These are phyloP conservation scores for Oedothorax gibbosus DNA, from an alignment of 1,140 invertebrate species.

Conservation along the genomic window DNA sequence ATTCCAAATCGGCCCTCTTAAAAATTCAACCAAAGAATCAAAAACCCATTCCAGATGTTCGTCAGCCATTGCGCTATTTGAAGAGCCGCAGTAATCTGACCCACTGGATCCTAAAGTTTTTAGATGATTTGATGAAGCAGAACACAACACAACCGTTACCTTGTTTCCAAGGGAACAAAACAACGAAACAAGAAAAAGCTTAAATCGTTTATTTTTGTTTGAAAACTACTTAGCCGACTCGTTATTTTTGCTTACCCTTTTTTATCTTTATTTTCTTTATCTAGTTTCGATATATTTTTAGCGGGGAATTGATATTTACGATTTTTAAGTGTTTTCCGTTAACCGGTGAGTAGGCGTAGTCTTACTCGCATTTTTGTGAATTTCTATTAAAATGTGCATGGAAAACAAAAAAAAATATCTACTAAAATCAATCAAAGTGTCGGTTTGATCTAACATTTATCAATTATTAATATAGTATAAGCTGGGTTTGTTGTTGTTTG, in stretches of 20 bases:
- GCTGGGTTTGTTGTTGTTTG: too few species aligned
- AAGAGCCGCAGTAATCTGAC: not conserved
- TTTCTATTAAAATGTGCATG: too few species aligned
- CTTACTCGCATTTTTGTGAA: too few species aligned
- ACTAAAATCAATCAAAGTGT: too few species aligned
- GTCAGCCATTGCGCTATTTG: conserved; percentile 17
- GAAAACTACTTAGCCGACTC: not conserved
- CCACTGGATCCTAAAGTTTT: conserved; percentile 3
- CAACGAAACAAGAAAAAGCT: conserved; percentile 34
- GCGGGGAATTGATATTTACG: too few species aligned
- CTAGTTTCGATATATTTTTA: too few species aligned
- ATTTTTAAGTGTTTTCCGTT: too few species aligned
- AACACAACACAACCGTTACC: conserved; percentile 43
- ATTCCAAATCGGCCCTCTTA: conserved; percentile 91
- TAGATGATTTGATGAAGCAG: conserved; percentile 28
- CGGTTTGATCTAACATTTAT: too few species aligned
- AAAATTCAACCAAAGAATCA: conserved; percentile 87
- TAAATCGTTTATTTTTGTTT: conserved; percentile 28
- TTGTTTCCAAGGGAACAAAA: conserved; percentile 46
- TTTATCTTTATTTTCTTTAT: too few species aligned
- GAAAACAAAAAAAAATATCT: too few species aligned
- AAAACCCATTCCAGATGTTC: conserved; percentile 78
- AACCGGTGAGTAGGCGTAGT: too few species aligned
- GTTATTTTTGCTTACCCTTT: not conserved
- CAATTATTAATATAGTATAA: too few species aligned